phyloP scores from a whole-genome alignment of 1,140 invertebrate species.

The Pseudomyrmex sp. region DNA sequence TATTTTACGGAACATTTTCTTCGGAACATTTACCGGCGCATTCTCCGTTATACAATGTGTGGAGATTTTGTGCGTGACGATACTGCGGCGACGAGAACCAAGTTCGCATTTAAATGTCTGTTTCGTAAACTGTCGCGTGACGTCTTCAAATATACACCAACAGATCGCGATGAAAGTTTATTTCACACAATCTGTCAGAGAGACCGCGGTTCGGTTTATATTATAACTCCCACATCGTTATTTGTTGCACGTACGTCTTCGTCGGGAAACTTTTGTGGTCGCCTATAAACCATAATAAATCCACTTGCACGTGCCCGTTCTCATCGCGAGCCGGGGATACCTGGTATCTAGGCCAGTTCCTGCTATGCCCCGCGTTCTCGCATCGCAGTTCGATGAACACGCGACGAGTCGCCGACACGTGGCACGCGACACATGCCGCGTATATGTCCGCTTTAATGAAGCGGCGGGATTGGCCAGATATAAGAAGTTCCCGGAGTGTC shows the following conservation, averaged over 20 bases:
- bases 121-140: slow-evolving; percentile 3
- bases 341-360: slow-evolving; percentile 58
- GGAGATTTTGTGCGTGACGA: too few species aligned
- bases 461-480: slow-evolving; percentile 7
- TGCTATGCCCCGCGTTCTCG: slow-evolving; percentile 34
- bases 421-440: slow-evolving; percentile 47
- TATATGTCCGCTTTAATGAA: slow-evolving; percentile 59
- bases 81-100: background rate
- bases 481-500: background rate
- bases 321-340: background rate
- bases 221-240: background rate
- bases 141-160: background rate
- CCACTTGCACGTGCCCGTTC: background rate
- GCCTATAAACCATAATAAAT: background rate
- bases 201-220: background rate
- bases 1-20: too few species aligned
- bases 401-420: slow-evolving; percentile 43
- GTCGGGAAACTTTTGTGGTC: background rate
- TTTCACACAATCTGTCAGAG: background rate
- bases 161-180: slow-evolving; percentile 13
- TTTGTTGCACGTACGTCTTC: background rate
- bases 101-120: background rate
- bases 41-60: background rate
- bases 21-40: too few species aligned
- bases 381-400: slow-evolving; percentile 12